Percentiles rank a stretch among this genome's conserved stretches.
Conservation (phyloP, 2,797 vertebrate species). For the Pteronotus mesoamericanus region DNA sequence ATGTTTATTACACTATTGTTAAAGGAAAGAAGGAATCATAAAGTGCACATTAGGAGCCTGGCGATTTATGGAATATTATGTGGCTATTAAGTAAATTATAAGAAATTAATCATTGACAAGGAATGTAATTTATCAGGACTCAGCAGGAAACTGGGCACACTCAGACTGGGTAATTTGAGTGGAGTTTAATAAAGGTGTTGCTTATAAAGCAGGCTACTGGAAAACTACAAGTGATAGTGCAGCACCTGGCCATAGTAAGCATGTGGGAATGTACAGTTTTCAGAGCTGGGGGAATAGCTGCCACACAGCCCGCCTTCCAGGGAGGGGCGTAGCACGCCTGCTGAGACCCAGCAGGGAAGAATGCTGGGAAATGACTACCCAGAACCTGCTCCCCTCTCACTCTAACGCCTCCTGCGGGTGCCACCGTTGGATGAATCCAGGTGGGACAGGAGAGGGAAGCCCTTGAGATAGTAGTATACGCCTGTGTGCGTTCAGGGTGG, state of each 20-base stretch:
- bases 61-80: neutral
- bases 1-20: neutral
- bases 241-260: neutral
- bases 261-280: neutral
- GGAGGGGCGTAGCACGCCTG: neutral
- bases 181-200: slow-evolving; percentile 10
- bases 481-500: neutral
- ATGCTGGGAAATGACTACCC: neutral
- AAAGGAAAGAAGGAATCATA: neutral
- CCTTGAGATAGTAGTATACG: fast-evolving
- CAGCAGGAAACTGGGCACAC: neutral
- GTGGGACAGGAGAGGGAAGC: neutral
- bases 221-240: neutral
- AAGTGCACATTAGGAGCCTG: neutral
- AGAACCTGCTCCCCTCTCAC: neutral
- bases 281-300: neutral
- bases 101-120: slow-evolving; percentile 38
- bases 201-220: neutral
- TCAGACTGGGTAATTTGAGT: neutral
- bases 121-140: neutral
- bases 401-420: fast-evolving
- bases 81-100: neutral
- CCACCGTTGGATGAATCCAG: neutral
- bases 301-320: neutral
- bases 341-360: neutral